Base-by-base conservation (phyloP, 2,888 invertebrate species). In the Zhuqinia jingwanae region DNA sequence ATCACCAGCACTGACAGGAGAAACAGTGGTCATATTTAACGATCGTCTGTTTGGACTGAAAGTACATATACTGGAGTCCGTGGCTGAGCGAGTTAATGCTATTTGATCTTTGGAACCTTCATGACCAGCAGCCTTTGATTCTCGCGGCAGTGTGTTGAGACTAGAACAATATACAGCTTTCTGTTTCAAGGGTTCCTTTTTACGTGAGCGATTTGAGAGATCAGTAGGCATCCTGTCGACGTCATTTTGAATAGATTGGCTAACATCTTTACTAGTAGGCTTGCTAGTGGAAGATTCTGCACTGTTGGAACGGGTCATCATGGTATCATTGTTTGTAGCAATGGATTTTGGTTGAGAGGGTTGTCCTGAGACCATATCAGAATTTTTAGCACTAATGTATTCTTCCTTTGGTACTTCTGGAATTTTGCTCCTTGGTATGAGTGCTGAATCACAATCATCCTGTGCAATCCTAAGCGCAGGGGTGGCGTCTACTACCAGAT, bases 101-200 rank as follows among this genome's bases (percentile, higher is more conserved):
- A 58, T 58, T 58, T 77, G 36, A 56, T 22, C 58, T 36, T 30
- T 77, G 70, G 58, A 77, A 68, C 36, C 5, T 50, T 70, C 70
- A 10, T 17, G 30, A 42, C 53, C 63, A 22, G 22, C 53, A 50
- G 84, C 22, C 60, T 75, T 79, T 6, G 76, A 84, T 22, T 83
- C 77, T 82, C 87, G 83, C 50, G 91, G 90, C 89, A 90, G 90
- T 89, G 91, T 85, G 76, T 90, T 88, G 68, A 89, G 90, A 91
- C 90, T 91, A 91, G 90, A 89, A 79, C 89, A 86, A 77, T 60
- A 63, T 65, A 47, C 68, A 68, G 84, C 73, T 73, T 81, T 83
- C 50, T 73, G 68, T 30, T 79, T 70, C 53, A 76, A 75, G 25
- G 83, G 17, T 70, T 73, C 73, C n/a, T 82, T 70, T 58, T 30